Evolutionary conservation across 2,797 vertebrate genomes (phyloP), one percentile per base, ranked within the genome.

Genomic region (Orientallactaga sibirica): DNA sequence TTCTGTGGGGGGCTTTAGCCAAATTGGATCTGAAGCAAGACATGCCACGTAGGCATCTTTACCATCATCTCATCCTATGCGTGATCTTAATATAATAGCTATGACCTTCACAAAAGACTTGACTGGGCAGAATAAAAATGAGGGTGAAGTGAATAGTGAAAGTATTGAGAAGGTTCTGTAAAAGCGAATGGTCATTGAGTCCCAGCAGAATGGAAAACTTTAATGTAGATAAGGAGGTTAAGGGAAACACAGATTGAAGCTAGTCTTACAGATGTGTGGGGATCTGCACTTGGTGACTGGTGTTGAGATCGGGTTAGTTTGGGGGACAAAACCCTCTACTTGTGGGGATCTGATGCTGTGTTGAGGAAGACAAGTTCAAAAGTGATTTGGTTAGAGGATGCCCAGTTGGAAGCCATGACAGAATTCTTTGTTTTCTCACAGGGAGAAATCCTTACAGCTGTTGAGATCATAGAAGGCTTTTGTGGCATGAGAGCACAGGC

Each of bases 11-110:
- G 6, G 16, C 29, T 37, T 11, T 37, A 82, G 16, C 2, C 16
- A 82, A 25, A 43, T 68, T 12, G 79, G 67, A 71, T 52, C 33
- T 62, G 52, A 43, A 25, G 55, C 24, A 29, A 74, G 70, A 74
- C 41, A 9, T 27, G 61, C 62, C 25, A 62, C 7, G 7, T 2
- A 11, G 14, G 25, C 20, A 73, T 48, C 27, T 87, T 79, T 71
- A 87, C 41, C 55, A 93, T 83, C 19, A 64, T 86, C 89, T 48
- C 37, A 25, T 6, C 33, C 15, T n/a, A 55, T 52, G 24, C 24
- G 9, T 71, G 76, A 89, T 25, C 90, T 93, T 91, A 87, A 67
- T 41, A 43, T 27, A 85, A 79, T 43, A 83, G 62, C 75, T 86
- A 77, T 33, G 43, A 92, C 81, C 61, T 84, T 15, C 77, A 61